Evolutionary conservation across 2,797 vertebrate genomes (phyloP).

Genomic region (Alosa sapidissima): DNA sequence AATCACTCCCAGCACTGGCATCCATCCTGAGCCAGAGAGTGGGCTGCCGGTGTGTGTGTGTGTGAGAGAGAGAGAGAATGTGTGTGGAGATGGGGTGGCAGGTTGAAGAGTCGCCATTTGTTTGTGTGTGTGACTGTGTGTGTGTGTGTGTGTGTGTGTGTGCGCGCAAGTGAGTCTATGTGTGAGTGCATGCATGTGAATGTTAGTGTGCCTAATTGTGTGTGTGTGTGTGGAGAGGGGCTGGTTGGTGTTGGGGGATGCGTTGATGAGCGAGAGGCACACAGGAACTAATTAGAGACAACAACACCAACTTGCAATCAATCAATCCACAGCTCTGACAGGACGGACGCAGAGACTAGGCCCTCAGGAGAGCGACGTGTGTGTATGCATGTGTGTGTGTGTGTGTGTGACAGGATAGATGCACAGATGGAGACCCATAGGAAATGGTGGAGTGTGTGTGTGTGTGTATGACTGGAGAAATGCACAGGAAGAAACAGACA

Average conservation of each 20-base stretch:
- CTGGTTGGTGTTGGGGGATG: background rate
- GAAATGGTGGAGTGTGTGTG: background rate
- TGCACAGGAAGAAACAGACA: too few relatives aligned
- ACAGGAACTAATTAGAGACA: conserved; percentile 50
- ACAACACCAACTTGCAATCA: conserved; percentile 45
- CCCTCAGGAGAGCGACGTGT: background rate
- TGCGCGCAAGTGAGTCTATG: background rate
- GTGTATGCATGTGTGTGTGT: background rate
- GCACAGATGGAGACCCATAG: background rate
- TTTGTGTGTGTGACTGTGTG: background rate
- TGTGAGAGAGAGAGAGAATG: too few relatives aligned
- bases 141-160: background rate
- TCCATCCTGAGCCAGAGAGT: too few relatives aligned
- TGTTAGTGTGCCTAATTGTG: background rate
- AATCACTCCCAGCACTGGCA: background rate
- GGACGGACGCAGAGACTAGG: conserved; percentile 40
- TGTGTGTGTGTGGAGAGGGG: background rate
- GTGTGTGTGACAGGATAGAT: conserved; percentile 37
- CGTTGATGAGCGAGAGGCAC: conserved; percentile 30
- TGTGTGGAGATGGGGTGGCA: too few relatives aligned
- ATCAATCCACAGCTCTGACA: conserved; percentile 41
- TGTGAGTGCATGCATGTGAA: background rate
- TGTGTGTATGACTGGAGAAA: too few relatives aligned
- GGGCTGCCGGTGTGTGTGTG: background rate
- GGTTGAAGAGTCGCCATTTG: too few relatives aligned